These are phyloP conservation scores for Stichodactyla mertensii DNA, from an alignment of 64 coral and sea anemone species.

Conservation along the genomic window DNA sequence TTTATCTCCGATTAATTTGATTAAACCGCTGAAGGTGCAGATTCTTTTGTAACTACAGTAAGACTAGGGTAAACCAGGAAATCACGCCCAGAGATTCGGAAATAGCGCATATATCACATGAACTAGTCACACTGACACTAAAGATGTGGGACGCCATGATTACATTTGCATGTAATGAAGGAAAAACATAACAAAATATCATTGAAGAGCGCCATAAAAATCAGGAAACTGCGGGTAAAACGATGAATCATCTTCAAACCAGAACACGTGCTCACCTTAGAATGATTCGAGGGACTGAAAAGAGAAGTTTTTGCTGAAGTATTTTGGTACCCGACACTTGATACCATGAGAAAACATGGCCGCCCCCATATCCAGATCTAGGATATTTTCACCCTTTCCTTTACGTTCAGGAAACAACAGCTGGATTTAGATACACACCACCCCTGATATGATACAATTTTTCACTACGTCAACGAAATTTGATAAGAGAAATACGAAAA, in stretches of 20 bases:
- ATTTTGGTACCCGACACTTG: background rate
- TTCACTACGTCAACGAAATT: background rate
- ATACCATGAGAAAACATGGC: background rate
- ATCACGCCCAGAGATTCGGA: constrained; percentile 3
- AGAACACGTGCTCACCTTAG: background rate
- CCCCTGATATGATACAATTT: background rate
- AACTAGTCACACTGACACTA: background rate
- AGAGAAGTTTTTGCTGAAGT: background rate
- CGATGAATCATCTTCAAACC: background rate
- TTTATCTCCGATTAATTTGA: background rate
- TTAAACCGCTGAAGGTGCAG: background rate
- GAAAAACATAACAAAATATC: background rate
- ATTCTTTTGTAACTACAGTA: background rate
- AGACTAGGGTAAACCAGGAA: background rate
- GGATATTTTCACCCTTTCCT: background rate
- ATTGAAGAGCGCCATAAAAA: background rate
- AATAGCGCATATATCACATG: constrained; percentile 6
- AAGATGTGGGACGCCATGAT: constrained; percentile 8
- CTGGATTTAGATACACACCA: background rate
- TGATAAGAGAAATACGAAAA: background rate
- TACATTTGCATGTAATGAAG: background rate
- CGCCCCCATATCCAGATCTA: background rate
- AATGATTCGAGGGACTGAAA: background rate
- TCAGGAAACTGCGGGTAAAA: background rate
- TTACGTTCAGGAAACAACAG: background rate